phyloP scores from a whole-genome alignment of 2,888 invertebrate genomes.

The Callinectes sapidus region DNA sequence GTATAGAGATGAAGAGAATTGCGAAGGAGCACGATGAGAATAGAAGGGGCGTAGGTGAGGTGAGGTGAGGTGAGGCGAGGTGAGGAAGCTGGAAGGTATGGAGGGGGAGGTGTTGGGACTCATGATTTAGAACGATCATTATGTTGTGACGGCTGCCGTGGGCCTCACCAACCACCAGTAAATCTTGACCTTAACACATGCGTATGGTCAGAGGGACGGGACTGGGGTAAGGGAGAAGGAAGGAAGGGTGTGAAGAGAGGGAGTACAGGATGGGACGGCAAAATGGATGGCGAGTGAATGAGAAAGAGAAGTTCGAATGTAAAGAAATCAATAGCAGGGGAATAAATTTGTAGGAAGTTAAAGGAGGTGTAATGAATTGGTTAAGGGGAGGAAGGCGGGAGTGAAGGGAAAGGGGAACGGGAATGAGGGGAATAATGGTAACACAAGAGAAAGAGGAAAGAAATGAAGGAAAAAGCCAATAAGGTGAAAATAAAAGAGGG shows the following conservation, averaged over 20 bases:
- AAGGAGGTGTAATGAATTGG: neutral
- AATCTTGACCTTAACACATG: slow-evolving; percentile 41
- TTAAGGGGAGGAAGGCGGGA: neutral
- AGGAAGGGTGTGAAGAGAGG: neutral
- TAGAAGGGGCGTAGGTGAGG: neutral
- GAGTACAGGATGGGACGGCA: neutral
- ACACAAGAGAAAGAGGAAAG: neutral
- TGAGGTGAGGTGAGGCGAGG: neutral
- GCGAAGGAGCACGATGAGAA: neutral
- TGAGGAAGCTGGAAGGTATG: slow-evolving; percentile 4
- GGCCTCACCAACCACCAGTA: slow-evolving; percentile 37
- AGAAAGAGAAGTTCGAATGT: neutral
- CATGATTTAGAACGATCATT: slow-evolving; percentile 41
- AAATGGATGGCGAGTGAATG: neutral
- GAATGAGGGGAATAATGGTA: neutral
- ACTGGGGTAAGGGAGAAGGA: neutral
- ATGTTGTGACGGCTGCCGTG: slow-evolving; percentile 45
- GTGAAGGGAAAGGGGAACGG: neutral
- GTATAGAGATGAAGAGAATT: slow-evolving; percentile 5
- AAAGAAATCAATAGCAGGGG: neutral
- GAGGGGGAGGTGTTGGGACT: neutral
- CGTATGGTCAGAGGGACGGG: neutral
- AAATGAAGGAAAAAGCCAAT: too few species aligned
- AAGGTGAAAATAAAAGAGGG: neutral
- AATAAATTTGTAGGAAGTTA: neutral